These are phyloP conservation scores for Danio choprae DNA, from an alignment of 2,797 vertebrate species.

Conservation along the genomic window DNA sequence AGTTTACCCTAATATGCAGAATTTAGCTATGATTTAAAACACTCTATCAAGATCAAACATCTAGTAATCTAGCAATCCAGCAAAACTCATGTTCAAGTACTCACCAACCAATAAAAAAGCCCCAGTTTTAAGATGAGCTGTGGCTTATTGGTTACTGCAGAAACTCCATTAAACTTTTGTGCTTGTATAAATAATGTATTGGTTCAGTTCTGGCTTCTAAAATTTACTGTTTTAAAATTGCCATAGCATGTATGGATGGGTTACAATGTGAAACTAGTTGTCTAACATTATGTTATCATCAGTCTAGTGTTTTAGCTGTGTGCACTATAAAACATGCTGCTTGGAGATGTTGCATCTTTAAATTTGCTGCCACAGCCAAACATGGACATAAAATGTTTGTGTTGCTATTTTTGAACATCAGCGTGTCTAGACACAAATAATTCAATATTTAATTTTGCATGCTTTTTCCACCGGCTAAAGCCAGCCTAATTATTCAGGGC, in stretches of 20 bases:
- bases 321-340: not conserved
- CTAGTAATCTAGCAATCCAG: too few relatives aligned
- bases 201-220: too few relatives aligned
- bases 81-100: too few relatives aligned
- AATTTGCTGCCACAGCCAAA: not conserved
- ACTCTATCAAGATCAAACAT: too few relatives aligned
- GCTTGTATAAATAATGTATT: too few relatives aligned
- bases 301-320: not conserved
- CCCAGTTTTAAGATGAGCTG: too few relatives aligned
- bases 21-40: too few relatives aligned
- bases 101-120: too few relatives aligned
- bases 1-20: too few relatives aligned
- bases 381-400: not conserved
- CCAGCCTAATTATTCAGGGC: not conserved
- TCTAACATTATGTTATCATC: too few relatives aligned
- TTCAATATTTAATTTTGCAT: not conserved
- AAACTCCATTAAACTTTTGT: too few relatives aligned
- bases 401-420: not conserved
- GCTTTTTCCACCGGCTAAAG: not conserved
- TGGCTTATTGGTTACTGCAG: too few relatives aligned
- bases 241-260: not conserved
- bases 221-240: not conserved
- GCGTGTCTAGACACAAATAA: not conserved
- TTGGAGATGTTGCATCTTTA: not conserved
- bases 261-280: not conserved